Base-by-base conservation (phyloP, 2,113 vertebrate species). In the Cryptomyrus ogoouensis region DNA sequence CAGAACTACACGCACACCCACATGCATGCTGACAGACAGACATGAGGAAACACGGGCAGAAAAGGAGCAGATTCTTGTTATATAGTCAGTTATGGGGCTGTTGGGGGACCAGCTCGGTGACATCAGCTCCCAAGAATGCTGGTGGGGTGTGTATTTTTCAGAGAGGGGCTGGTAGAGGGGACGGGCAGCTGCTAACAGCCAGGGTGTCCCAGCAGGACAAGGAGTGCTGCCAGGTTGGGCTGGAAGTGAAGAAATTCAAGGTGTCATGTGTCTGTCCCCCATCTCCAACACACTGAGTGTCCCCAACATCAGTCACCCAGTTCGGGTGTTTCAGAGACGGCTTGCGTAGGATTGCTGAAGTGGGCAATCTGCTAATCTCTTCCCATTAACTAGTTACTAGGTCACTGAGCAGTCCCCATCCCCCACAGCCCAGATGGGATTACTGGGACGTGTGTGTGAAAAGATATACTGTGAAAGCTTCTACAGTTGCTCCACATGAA, bases 71-170 rank as follows among this genome's bases (percentile, higher is more conserved):
- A 58, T 47, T 56, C 80, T 49, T 39, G 83, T 47, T 27, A 47
- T 42, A 21, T 35, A 86, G 44, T 88, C 42, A 46, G 89, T 58
- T 83, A 52, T 8, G 5, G 80, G 88, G 86, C 49, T 83, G 90
- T 74, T 9, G 74, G 90, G 91, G 90, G 89, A 90, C 90, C 88
- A 92, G 91, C 91, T 88, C 13, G 88, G 39, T 94, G 93, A 94
- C 91, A 88, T 94, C 93, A 95, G 90, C 0, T 2, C 24, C 70
- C 31, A 91, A 90, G 92, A 94, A 94, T 94, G 92, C 77, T 88
- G 91, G 89, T 89, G 85, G 90, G 90, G 91, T 66, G 88, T 89
- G 88, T 87, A 50, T 87, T 93, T 92, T 91, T 66, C 44, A 47
- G 85, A 91, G 87, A 39, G 90, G 90, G 91, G 21, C 93, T 94